Evolutionary conservation across 2,888 invertebrate genomes (phyloP), one percentile per base, ranked within the genome.

Genomic region (Coecobrya sp.): DNA sequence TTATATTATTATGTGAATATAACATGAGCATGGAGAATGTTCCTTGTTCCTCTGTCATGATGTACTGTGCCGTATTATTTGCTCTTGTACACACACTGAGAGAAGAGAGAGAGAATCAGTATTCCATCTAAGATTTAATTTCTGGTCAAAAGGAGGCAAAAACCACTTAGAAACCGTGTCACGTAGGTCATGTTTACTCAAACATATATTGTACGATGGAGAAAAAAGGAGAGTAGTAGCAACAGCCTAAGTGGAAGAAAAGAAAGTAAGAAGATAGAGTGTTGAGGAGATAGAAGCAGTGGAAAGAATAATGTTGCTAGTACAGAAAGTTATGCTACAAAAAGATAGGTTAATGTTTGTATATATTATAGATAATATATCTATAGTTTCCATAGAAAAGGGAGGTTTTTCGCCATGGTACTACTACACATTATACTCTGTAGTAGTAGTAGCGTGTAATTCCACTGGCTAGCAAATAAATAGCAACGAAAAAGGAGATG

Each of bases 151-250:
- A 76, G 65, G 88, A 92, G 84, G 68, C 90, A 84, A 84, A 86
- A 91, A 79, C 86, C 68, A 76, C 65, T 93, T 94, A 62, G 86
- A 89, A 93, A 92, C 76, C 94, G 62, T 92, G 93, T 94, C 94
- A 94, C 94, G 94, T 93, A 91, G 92, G 82, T 91, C 91, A 91
- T 94, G 93, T 94, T 94, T 94, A 94, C 94, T 92, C 91, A 91
- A 85, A 93, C 87, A 85, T 90, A 88, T 73, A 91, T 88, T 25
- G 84, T 45, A 45, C 16, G 52, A 76, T 13, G 45, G 84, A 65
- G 45, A 42, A 88, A 55, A 27, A 89, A 84, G 81, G 45, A 81
- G 59, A 45, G 30, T 7, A 30, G 30, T 7, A n/a, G 27, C 16
- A 68, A 27, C 10, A 19, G 76, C 42, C 19, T 10, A 52, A 59